Evolutionary conservation across 1,140 invertebrate genomes (phyloP).

Genomic region (Drosophila orosa): DNA sequence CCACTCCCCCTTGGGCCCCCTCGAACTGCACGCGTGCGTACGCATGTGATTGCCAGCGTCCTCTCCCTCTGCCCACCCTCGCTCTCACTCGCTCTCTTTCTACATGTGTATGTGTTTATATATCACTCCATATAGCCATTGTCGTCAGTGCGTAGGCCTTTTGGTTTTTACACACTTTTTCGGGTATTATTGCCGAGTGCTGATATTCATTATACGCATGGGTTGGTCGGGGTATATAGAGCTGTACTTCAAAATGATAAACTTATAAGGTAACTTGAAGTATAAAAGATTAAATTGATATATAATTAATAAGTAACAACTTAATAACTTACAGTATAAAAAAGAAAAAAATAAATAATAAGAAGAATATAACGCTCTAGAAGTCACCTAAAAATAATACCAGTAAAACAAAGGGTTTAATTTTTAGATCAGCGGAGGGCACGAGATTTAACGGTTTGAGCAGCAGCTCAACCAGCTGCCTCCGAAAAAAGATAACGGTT

Average conservation of each 20-base stretch:
- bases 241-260: too few relatives aligned
- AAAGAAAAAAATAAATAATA: too few relatives aligned
- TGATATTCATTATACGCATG: slow-evolving; percentile 4
- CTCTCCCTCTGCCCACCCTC: not conserved
- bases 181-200: slow-evolving; percentile 35
- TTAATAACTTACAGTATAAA: too few relatives aligned
- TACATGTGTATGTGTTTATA: not conserved
- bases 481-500: too few relatives aligned
- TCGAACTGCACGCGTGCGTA: slow-evolving; percentile 50
- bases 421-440: too few relatives aligned
- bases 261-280: not conserved
- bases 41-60: slow-evolving; percentile 47
- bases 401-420: too few relatives aligned
- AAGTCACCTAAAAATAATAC: too few relatives aligned
- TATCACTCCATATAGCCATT: slow-evolving; percentile 43
- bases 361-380: too few relatives aligned
- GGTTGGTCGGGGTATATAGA: slow-evolving; percentile 1
- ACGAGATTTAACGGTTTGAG: too few relatives aligned
- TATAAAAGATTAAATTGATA: not conserved
- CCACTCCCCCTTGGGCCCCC: not conserved
- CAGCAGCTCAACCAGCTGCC: too few relatives aligned
- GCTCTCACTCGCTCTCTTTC: not conserved
- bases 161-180: slow-evolving; percentile 40
- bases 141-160: slow-evolving; percentile 54
- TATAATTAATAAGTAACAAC: too few relatives aligned